phyloP scores from a whole-genome alignment of 2,888 invertebrate species.

The Sturmia bella region DNA sequence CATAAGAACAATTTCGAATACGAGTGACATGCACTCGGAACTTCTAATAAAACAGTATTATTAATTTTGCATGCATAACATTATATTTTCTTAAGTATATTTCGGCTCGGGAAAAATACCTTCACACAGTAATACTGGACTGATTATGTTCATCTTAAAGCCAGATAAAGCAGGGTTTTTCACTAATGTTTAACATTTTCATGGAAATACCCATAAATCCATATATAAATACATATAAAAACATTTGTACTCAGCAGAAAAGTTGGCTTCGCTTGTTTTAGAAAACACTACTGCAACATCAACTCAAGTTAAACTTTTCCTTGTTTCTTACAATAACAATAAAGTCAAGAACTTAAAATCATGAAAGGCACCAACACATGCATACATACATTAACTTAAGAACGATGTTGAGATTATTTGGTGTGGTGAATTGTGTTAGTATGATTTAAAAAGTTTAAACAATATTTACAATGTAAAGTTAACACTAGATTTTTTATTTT shows the following conservation, averaged over 20 bases:
- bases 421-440: background rate
- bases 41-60: too few relatives aligned
- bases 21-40: too few relatives aligned
- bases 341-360: conserved; percentile 61
- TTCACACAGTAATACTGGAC: too few relatives aligned
- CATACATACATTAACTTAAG: conserved; percentile 10
- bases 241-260: conserved; percentile 27
- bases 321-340: conserved; percentile 67
- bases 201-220: background rate
- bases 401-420: conserved; percentile 7
- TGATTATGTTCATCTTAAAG: too few relatives aligned
- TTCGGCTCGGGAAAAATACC: too few relatives aligned
- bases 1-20: too few relatives aligned
- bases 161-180: too few relatives aligned
- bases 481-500: conserved; percentile 65
- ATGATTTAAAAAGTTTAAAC: conserved; percentile 67
- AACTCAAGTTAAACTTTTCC: conserved; percentile 55
- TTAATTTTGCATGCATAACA: too few relatives aligned
- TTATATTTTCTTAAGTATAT: too few relatives aligned
- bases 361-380: conserved; percentile 31
- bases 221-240: background rate
- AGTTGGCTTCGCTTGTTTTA: conserved; percentile 47
- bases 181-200: background rate
- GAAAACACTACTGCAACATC: conserved; percentile 18
- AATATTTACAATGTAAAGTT: conserved; percentile 72